Evolutionary conservation across 2,888 invertebrate genomes (phyloP).

Genomic region (Phyto melanocephala): DNA sequence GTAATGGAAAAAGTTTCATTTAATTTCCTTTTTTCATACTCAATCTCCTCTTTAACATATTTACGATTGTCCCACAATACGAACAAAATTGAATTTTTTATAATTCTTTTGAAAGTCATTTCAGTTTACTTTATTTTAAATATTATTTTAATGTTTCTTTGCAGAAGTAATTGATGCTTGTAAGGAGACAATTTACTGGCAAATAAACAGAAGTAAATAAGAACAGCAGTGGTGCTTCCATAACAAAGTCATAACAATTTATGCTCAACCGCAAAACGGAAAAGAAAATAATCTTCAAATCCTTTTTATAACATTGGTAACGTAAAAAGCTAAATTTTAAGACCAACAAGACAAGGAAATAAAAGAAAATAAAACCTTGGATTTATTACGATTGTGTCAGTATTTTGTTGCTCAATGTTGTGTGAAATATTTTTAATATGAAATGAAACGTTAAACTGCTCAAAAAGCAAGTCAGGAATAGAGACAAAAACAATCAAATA

Average conservation of each 20-base stretch:
- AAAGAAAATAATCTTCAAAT: background rate
- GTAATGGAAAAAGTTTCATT: background rate
- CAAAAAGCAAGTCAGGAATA: background rate
- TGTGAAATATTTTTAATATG: background rate
- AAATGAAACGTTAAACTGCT: background rate
- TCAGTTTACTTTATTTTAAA: background rate
- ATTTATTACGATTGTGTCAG: background rate
- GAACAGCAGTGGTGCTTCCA: background rate
- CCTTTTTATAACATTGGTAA: background rate
- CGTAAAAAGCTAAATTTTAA: background rate
- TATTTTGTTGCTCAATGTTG: slow-evolving; percentile 16
- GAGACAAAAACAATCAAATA: background rate
- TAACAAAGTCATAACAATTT: slow-evolving; percentile 7
- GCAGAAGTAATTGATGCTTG: slow-evolving; percentile 23
- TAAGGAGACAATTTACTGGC: background rate
- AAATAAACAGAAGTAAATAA: background rate
- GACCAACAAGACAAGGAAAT: background rate
- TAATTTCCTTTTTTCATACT: background rate
- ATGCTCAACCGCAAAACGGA: background rate
- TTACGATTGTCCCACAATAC: background rate
- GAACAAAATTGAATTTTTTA: background rate
- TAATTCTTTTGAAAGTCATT: background rate
- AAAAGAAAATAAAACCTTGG: background rate
- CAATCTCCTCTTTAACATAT: background rate
- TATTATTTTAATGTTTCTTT: slow-evolving; percentile 1